phyloP scores from a whole-genome alignment of 2,888 invertebrate genomes.

The Platynereis dumerilii region DNA sequence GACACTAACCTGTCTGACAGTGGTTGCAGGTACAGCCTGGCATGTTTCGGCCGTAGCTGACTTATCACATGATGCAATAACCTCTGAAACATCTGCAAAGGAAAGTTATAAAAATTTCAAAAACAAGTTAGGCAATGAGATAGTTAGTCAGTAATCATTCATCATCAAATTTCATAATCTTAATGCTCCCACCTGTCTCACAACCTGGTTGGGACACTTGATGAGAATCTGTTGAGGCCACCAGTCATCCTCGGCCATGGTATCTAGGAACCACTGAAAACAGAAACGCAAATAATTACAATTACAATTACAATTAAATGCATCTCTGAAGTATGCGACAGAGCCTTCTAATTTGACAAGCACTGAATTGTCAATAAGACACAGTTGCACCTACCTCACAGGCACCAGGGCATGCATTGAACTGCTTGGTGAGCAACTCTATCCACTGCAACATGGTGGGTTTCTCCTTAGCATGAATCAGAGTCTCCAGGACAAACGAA shows the following conservation, averaged over 20 bases:
- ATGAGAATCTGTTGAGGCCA: constrained; percentile 95
- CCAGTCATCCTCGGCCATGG: constrained; percentile 93
- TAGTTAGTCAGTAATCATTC: too few relatives aligned
- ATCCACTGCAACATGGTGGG: constrained; percentile 98
- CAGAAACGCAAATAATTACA: too few relatives aligned
- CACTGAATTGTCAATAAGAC: too few relatives aligned
- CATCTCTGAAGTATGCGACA: too few relatives aligned
- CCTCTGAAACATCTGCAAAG: constrained; percentile 80
- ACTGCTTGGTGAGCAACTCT: constrained; percentile 91
- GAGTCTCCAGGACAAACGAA: constrained; percentile 94
- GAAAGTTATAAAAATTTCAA: neutral
- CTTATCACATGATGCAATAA: constrained; percentile 94
- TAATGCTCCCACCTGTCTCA: constrained; percentile 80
- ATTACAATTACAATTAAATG: neutral
- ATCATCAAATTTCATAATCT: too few relatives aligned
- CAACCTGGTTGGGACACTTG: constrained; percentile 96
- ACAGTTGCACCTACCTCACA: constrained; percentile 64
- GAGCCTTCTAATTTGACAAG: too few relatives aligned
- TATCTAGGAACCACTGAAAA: constrained; percentile 85
- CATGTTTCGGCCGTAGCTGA: constrained; percentile 75
- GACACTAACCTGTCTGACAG: constrained; percentile 45
- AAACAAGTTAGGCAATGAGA: too few relatives aligned
- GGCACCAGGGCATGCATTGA: constrained; percentile 79
- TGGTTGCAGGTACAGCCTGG: constrained; percentile 71
- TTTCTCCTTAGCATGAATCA: constrained; percentile 97